phyloP scores from a whole-genome alignment of 2,113 vertebrate species.

The Melanerpes formicivorus region DNA sequence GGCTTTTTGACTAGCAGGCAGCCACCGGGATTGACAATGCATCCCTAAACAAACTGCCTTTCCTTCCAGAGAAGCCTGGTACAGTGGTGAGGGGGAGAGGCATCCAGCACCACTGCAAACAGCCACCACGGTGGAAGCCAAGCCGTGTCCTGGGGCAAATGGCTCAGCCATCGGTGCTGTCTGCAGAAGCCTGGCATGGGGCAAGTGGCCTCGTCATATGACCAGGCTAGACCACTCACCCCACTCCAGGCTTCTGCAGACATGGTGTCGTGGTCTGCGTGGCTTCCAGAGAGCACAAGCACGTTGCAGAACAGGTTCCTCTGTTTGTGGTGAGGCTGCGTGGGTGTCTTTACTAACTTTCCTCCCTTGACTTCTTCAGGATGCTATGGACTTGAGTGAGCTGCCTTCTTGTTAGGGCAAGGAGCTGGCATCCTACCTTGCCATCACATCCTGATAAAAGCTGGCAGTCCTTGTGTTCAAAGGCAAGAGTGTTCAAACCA shows the following conservation, averaged over 20 bases:
- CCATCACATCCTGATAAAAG: conserved; percentile 9
- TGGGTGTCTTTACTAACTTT: conserved; percentile 56
- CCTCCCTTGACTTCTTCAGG: conserved; percentile 42
- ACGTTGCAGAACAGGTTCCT: conserved; percentile 54
- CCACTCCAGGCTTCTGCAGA: background rate
- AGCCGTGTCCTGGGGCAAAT: background rate
- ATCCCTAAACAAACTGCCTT: background rate
- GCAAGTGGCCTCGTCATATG: fast-evolving
- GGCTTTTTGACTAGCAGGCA: background rate
- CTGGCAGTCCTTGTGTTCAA: background rate
- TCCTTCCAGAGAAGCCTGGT: background rate
- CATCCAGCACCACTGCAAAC: fast-evolving
- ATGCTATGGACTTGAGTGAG: conserved; percentile 1
- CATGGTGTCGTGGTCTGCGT: background rate
- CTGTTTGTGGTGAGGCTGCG: background rate
- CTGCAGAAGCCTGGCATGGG: fast-evolving
- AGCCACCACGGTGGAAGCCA: background rate
- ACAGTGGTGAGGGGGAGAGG: background rate
- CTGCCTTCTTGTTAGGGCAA: background rate
- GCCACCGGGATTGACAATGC: background rate
- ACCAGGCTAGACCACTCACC: fast-evolving
- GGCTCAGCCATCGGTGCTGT: background rate
- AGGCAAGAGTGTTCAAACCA: background rate
- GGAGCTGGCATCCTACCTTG: background rate
- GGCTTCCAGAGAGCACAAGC: background rate